Evolutionary conservation across 2,888 invertebrate genomes (phyloP), one percentile per base, ranked within the genome.

Genomic region (Allygus modestus): DNA sequence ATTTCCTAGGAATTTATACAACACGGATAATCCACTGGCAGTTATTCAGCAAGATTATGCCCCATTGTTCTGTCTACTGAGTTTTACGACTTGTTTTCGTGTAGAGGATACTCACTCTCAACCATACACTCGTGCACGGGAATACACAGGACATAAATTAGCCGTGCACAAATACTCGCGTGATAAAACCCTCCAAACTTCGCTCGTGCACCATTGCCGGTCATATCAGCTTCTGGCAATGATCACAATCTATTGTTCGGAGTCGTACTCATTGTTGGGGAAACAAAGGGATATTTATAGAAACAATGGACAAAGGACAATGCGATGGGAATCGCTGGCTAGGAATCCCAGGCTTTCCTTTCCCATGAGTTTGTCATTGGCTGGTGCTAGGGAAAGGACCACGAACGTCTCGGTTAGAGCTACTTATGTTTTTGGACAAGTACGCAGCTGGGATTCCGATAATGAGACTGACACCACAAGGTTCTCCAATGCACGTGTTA

Each of bases 281-380:
- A 58, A 65, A 65, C 65, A 65, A 65, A 65, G 28, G 65, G 65
- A 28, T 28, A 17, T 15, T 15, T 65, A 7, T 71, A 7, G 41
- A 69, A 71, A 71, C 71, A 71, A 71, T 71, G 37, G 41, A 71
- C 71, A 71, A 71, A 71, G n/a, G 71, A 71, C 71, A 41, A 20
- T 23, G 41, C 41, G 41, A 15, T 37, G 71, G 71, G 41, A 71
- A 37, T 41, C n/a, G 41, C 17, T 1, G n/a, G 37, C 1, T n/a
- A 4, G 7, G 71, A 41, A 1, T 71, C 71, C 31, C 71, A 71
- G 20, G 71, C 71, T 71, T 71, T 71, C 71, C 71, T 23, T 71
- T 71, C 71, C 41, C 71, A 71, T 4, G 71, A 65, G 28, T 28
- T 54, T 65, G 65, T 65, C 65, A 65, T 65, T 65, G 65, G 65